These are phyloP conservation scores for Drosophila pachea DNA, from an alignment of 1,140 invertebrate genomes.

Conservation along the genomic window DNA sequence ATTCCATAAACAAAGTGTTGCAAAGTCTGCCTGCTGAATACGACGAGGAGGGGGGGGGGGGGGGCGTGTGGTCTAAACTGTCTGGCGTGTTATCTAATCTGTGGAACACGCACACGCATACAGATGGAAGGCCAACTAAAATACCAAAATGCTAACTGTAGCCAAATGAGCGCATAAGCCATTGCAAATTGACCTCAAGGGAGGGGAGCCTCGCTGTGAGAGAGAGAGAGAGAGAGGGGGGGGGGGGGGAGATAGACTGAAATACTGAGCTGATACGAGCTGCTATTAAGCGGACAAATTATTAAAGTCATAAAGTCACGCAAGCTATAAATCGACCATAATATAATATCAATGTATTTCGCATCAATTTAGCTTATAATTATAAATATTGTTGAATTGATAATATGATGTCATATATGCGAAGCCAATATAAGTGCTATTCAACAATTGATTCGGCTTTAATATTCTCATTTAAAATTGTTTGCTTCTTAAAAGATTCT, in stretches of 20 bases:
- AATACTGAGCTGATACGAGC: slow-evolving; percentile 19
- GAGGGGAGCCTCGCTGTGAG: not conserved
- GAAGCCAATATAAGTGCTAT: too few species aligned
- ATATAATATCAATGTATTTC: not conserved
- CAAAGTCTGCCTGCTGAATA: too few species aligned
- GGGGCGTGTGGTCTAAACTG: not conserved
- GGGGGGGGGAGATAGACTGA: too few species aligned
- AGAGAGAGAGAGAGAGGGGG: not conserved
- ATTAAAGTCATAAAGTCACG: slow-evolving; percentile 49
- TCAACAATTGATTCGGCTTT: too few species aligned
- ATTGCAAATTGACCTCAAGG: slow-evolving; percentile 50
- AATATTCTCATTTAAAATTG: too few species aligned
- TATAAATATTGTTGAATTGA: too few species aligned
- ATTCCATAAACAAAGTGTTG: slow-evolving; percentile 5
- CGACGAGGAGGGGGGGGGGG: slow-evolving; percentile 2
- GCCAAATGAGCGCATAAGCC: slow-evolving; percentile 52
- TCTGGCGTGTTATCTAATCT: slow-evolving; percentile 21
- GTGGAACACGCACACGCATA: slow-evolving; percentile 4
- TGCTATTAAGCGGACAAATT: slow-evolving; percentile 32
- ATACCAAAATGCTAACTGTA: slow-evolving; percentile 47
- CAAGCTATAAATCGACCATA: slow-evolving; percentile 6
- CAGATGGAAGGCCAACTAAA: slow-evolving; percentile 21
- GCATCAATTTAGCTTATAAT: too few species aligned
- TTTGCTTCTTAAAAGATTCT: too few species aligned
- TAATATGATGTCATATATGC: too few species aligned